Base-by-base conservation (phyloP, 2,797 vertebrate genomes). In the Pipistrellus pipistrellus region DNA sequence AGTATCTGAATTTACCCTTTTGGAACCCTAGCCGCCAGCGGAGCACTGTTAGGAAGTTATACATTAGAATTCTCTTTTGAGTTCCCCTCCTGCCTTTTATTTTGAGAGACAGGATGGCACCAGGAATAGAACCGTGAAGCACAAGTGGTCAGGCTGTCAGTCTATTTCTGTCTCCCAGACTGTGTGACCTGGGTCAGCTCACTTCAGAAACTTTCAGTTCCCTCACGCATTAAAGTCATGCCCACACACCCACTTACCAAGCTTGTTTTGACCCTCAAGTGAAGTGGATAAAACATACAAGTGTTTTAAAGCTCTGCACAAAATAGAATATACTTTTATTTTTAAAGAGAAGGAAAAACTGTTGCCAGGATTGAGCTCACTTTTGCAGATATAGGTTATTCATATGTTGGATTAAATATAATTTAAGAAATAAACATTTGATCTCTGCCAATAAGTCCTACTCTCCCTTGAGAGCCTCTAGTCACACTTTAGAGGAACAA, bases 121-220 rank as follows among this genome's bases (percentile, higher is more conserved):
- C 73, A n/a, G 66, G 46, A 90, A 88, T 78, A 92, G 73, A 88
- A 90, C 30, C 5, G 12, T 30, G 62, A 78, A 78, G 41, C 55
- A 55, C 75, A 85, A 78, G 35, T 71, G 32, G n/a, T 85, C 20
- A 75, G 27, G 46, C n/a, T 32, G 10, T 77, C 11, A 66, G 32
- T 88, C 48, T 86, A n/a, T 86, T 87, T 96, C 11, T 91, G 38
- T 84, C 8, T 89, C 20, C 85, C 32, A 38, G 85, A 48, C 53
- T 46, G 0, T 25, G 53, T 86, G 75, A 92, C 15, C 55, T 4
- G 35, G 73, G 18, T 27, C 4, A 32, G 15, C 51, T 76, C 48
- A 32, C 27, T n/a, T 73, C 25, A 81, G 93, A 83, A 68, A 59
- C 41, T 25, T 86, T 84, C 17, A 57, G 44, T 92, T 93, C 59